Percentiles rank a stretch among this genome's conserved stretches.
Evolutionary conservation across 2,113 vertebrate species (phyloP).

Genomic region (Mustelus asterias): DNA sequence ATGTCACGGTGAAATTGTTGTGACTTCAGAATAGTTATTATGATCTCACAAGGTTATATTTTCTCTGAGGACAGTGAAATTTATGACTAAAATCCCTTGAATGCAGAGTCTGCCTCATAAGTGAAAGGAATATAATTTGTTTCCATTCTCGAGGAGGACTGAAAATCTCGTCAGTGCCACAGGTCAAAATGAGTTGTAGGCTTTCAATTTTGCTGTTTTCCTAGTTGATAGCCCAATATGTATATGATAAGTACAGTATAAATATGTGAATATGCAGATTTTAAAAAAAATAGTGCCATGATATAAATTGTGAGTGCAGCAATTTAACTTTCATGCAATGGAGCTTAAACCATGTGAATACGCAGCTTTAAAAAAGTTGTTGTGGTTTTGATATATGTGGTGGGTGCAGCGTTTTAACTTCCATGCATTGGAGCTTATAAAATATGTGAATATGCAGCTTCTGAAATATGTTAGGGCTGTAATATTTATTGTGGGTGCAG

Average conservation of each 20-base stretch:
- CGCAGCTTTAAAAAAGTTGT: neutral
- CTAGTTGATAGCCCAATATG: neutral
- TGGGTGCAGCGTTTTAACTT: neutral
- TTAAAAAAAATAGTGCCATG: neutral
- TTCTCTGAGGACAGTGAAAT: neutral
- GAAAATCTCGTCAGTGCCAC: neutral
- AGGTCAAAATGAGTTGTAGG: constrained; percentile 15
- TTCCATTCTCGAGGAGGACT: neutral
- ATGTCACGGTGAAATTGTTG: constrained; percentile 1
- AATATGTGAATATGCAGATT: neutral
- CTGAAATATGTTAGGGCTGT: neutral
- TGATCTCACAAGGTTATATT: neutral
- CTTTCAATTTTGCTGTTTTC: neutral
- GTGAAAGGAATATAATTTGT: constrained; percentile 1
- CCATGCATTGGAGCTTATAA: neutral
- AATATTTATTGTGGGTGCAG: neutral
- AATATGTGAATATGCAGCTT: neutral
- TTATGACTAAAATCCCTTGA: neutral
- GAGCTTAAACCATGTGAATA: neutral
- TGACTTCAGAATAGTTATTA: constrained; percentile 28
- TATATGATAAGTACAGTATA: neutral
- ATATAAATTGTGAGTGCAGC: neutral
- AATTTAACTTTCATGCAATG: neutral
- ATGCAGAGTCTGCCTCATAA: neutral
- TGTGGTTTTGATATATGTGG: neutral